Base-by-base conservation (phyloP, 2,797 vertebrate genomes). In the Lithobates sylvaticus region DNA sequence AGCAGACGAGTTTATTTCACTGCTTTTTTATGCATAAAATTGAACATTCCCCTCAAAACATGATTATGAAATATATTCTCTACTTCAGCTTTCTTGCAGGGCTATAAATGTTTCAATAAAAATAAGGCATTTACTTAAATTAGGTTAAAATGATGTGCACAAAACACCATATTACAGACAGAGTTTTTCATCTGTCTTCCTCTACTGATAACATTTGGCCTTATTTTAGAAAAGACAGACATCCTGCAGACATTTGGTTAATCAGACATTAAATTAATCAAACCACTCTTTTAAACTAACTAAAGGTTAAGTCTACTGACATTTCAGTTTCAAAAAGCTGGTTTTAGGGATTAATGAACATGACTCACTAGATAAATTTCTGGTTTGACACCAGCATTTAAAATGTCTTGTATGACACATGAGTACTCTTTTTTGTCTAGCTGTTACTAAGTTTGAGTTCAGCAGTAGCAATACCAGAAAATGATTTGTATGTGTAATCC, bases 241-340 rank as follows among this genome's bases (percentile, higher is more conserved):
- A 84, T 87, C 70, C 86, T 87, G 86, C 81, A 87, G 86, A 87
- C 86, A 87, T 87, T 84, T 79, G 81, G 86, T 87, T 87, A 87
- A 87, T 87, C 86, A 87, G 86, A 87, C 84, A 87, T 87, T 87
- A 84, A 83, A 84, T 87, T 84, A 79, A 87, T 87, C 76, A 87
- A 79, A 76, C 76, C 42, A 75, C 76, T 79, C 86, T 80, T 87
- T 87, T 75, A 87, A 79, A 76, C 86, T 79, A 83, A 87, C 42
- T 79, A 87, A 87, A 87, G 86, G 86, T 87, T 87, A 87, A 87
- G 76, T 87, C 81, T 74, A 79, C 61, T 84, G 86, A 65, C 86
- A 87, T 87, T 87, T 84, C 78, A 84, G 58, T 84, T 87, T 79
- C 42, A 84, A 74, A 87, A 87, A 84, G 64, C 29, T 6, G 12